These are phyloP conservation scores for Hemichromis elongatus DNA, from an alignment of 2,113 vertebrate genomes.

Conservation along the genomic window DNA sequence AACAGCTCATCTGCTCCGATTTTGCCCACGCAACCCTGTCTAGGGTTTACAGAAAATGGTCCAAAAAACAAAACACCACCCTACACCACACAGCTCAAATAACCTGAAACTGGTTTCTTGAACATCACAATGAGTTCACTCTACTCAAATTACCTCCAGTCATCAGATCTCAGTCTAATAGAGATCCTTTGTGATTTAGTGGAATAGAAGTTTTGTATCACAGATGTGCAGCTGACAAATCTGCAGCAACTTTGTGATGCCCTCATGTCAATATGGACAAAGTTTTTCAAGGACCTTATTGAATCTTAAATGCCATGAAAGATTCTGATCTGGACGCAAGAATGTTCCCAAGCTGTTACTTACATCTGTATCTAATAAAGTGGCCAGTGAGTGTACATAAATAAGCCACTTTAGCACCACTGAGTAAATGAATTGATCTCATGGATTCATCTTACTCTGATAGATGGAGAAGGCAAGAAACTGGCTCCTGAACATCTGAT, in stretches of 20 bases:
- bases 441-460: conserved; percentile 84
- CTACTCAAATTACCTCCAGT: neutral
- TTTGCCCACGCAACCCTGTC: neutral
- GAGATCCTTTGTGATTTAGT: neutral
- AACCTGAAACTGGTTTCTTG: neutral
- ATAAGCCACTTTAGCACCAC: neutral
- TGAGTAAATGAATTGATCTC: neutral
- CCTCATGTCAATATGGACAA: neutral
- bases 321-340: too few relatives aligned
- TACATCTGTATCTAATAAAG: neutral
- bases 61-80: neutral
- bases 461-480: conserved; percentile 96
- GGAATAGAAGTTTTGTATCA: neutral
- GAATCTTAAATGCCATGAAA: neutral
- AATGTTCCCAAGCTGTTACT: neutral
- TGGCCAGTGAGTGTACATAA: neutral
- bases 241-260: neutral
- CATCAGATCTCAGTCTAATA: neutral
- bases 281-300: neutral
- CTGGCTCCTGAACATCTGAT: conserved; percentile 94
- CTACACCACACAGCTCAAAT: neutral
- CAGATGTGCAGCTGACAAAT: neutral
- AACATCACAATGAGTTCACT: neutral
- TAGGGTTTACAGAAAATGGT: neutral
- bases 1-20: neutral